Conservation (phyloP, 1,140 invertebrate species). For the Aporrectodea caliginosa region DNA sequence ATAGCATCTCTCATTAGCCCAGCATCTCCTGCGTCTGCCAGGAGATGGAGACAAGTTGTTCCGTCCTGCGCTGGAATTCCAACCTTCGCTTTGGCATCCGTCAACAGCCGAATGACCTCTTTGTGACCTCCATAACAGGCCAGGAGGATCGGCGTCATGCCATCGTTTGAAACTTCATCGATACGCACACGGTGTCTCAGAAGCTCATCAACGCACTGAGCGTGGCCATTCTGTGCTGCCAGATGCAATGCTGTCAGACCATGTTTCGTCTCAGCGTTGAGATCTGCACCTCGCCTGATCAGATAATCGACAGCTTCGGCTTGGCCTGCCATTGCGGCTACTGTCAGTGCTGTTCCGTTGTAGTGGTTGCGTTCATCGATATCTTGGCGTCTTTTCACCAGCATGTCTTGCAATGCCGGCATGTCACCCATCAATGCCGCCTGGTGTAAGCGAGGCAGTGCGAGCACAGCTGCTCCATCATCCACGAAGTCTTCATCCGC, state of each 20-base stretch:
- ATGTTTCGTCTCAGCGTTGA: not conserved
- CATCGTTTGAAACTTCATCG: not conserved
- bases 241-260: not conserved
- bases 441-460: not conserved
- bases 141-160: not conserved
- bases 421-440: not conserved
- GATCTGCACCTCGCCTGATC: not conserved
- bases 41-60: not conserved
- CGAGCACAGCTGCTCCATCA: not conserved
- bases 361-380: not conserved
- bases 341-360: not conserved
- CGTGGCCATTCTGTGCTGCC: not conserved
- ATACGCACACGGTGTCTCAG: not conserved
- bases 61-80: not conserved
- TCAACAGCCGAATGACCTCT: not conserved
- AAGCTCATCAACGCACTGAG: not conserved
- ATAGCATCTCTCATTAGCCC: not conserved
- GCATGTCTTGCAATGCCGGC: not conserved
- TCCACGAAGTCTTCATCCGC: too few relatives aligned
- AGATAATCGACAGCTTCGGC: not conserved
- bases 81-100: not conserved
- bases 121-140: slow-evolving; percentile 15
- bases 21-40: not conserved
- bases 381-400: not conserved
- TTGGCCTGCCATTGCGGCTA: not conserved